A percentile compares a stretch with the other conserved stretches of the same genome.
These are phyloP conservation scores for Gerris buenoi DNA, from an alignment of 1,140 invertebrate species.

Conservation along the genomic window DNA sequence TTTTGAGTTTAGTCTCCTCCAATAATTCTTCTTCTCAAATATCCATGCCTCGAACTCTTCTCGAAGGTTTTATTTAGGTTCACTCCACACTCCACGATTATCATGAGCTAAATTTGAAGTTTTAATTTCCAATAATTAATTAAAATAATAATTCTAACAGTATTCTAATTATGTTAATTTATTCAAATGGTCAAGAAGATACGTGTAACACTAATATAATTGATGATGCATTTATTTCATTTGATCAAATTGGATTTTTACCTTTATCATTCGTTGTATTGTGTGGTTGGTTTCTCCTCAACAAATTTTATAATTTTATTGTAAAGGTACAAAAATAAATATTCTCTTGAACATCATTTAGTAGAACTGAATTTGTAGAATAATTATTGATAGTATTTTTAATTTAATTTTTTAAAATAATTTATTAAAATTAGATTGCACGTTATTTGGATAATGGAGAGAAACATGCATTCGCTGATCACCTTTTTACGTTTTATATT, in stretches of 20 bases:
- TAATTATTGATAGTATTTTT: not conserved
- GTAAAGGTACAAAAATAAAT: not conserved
- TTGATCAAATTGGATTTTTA: not conserved
- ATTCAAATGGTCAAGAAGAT: no score
- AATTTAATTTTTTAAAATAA: not conserved
- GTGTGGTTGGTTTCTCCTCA: not conserved
- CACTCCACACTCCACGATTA: no score
- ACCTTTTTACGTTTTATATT: no score
- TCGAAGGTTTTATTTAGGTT: no score
- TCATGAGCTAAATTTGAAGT: no score
- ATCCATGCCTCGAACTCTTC: no score
- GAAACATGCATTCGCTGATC: no score
- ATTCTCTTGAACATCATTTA: not conserved
- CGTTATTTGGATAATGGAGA: not conserved
- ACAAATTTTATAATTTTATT: not conserved
- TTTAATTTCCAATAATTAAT: no score
- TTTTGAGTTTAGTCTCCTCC: no score
- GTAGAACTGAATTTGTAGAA: not conserved
- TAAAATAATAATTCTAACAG: no score
- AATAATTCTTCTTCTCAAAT: no score
- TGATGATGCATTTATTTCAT: not conserved
- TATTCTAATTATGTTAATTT: no score
- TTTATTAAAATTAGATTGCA: not conserved
- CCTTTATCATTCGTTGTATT: not conserved
- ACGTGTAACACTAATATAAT: not conserved